Base-by-base conservation (phyloP, 2,888 invertebrate species). In the Melanostoma mellinum region DNA sequence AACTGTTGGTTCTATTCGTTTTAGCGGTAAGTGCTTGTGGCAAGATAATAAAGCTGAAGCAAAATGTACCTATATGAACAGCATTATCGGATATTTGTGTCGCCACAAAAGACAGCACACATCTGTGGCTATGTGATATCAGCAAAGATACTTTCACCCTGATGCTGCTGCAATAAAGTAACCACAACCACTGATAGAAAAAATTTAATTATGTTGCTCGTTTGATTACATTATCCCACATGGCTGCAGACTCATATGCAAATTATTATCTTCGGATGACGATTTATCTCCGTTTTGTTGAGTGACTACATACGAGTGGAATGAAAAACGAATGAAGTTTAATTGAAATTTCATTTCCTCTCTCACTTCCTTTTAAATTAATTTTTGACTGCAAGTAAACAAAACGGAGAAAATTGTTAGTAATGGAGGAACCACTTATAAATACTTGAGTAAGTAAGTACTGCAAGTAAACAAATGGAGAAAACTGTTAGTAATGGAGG, bases 241-340 rank as follows among this genome's bases (percentile, higher is more conserved):
- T 84, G 84, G 79, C 61, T 74, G 78, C 50, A 6, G 71, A 79
- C 50, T 84, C 71, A 84, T 79, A 75, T 79, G 79, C 74, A 84
- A 79, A 79, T 84, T 78, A 84, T 79, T 79, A 84, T 84, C 79
- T 79, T 79, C 65, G 79, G 71, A 67, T 84, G 84, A 84, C 79
- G 79, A 79, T 79, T 84, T 84, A 79, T 79, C 79, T 84, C 84
- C 84, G 84, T 84, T 84, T 84, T 48, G 74, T 71, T 79, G 84
- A 67, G 65, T 69, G 65, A 55, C 84, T 79, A 74, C 68, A 69
- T 68, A 53, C 60, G 69, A 58, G 78, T 63, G 73, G 69, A 74
- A 78, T 40, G 68, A 56, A 77, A 82, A 81, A 67, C 71, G 33
- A 42, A 55, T 61, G 56, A 55, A 68, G 42, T 46, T 44, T 40